phyloP scores from a whole-genome alignment of 2,797 vertebrate genomes.

The Acropternis orthonyx region DNA sequence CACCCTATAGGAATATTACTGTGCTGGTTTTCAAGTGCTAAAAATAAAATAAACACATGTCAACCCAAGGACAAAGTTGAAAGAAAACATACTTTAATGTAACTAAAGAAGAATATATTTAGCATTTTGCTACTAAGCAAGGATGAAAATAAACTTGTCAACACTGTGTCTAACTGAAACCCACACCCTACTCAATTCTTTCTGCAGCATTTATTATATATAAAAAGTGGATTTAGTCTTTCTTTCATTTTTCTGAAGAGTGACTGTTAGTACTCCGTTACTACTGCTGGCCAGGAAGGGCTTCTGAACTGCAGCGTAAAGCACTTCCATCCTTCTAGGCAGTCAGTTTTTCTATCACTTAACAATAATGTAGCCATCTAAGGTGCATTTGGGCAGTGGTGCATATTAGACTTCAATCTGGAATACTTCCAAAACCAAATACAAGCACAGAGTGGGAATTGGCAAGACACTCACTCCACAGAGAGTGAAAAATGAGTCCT shows the following conservation, averaged over 20 bases:
- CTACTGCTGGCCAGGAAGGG: background rate
- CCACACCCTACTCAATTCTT: background rate
- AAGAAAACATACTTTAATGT: slow-evolving; percentile 56
- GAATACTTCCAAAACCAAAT: slow-evolving; percentile 29
- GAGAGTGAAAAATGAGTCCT: background rate
- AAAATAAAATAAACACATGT: slow-evolving; percentile 67
- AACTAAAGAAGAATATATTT: slow-evolving; percentile 65
- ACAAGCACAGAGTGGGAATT: background rate
- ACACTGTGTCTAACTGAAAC: slow-evolving; percentile 24
- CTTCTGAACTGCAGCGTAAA: background rate
- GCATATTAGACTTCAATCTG: background rate
- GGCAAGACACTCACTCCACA: background rate
- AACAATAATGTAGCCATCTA: background rate
- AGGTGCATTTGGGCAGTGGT: background rate
- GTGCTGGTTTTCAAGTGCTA: slow-evolving; percentile 27
- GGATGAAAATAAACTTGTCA: slow-evolving; percentile 65
- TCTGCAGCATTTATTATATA: background rate
- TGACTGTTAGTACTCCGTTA: background rate
- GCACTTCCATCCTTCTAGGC: background rate
- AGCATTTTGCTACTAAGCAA: slow-evolving; percentile 62
- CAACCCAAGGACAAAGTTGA: slow-evolving; percentile 49
- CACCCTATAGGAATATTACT: slow-evolving; percentile 25
- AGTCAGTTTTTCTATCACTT: background rate
- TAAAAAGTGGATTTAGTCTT: background rate
- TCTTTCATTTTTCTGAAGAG: background rate